Conservation (phyloP, 1,140 invertebrate genomes). For the Nephotettix cincticeps region DNA sequence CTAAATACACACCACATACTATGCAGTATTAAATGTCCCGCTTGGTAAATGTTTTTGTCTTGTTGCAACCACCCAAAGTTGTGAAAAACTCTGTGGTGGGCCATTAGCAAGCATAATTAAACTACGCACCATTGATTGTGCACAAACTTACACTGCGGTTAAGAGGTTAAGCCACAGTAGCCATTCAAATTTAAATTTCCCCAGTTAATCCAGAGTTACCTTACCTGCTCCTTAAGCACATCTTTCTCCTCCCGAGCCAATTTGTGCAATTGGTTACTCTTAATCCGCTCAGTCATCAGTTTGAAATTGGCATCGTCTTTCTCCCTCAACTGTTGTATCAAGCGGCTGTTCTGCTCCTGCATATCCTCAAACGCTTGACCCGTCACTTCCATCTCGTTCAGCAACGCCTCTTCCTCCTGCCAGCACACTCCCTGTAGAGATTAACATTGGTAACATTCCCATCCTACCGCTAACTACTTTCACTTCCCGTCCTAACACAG, state of each 20-base stretch:
- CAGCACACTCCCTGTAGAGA: slow-evolving; percentile 35
- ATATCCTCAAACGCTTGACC: slow-evolving; percentile 99
- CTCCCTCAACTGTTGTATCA: slow-evolving; percentile 94
- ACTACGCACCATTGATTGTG: too few relatives aligned
- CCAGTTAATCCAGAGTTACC: too few relatives aligned
- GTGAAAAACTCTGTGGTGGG: too few relatives aligned
- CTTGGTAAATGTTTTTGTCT: too few relatives aligned
- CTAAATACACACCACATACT: too few relatives aligned
- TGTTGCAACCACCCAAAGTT: too few relatives aligned
- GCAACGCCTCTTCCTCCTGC: slow-evolving; percentile 93
- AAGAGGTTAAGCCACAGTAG: too few relatives aligned
- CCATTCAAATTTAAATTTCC: too few relatives aligned
- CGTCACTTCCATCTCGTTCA: slow-evolving; percentile 99
- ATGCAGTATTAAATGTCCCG: too few relatives aligned
- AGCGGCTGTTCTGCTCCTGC: slow-evolving; percentile 96
- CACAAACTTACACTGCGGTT: too few relatives aligned
- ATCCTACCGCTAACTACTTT: not conserved
- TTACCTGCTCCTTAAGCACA: slow-evolving; percentile 82
- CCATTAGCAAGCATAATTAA: too few relatives aligned
- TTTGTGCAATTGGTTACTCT: slow-evolving; percentile 95
- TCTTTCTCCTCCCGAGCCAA: slow-evolving; percentile 93
- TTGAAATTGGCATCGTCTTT: slow-evolving; percentile 99
- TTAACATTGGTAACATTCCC: not conserved
- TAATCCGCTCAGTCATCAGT: slow-evolving; percentile 97
- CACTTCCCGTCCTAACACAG: too few relatives aligned